Percentiles rank a stretch among this genome's conserved stretches.
phyloP scores from a whole-genome alignment of 2,888 invertebrate genomes.

The Harpalus rufipes region DNA sequence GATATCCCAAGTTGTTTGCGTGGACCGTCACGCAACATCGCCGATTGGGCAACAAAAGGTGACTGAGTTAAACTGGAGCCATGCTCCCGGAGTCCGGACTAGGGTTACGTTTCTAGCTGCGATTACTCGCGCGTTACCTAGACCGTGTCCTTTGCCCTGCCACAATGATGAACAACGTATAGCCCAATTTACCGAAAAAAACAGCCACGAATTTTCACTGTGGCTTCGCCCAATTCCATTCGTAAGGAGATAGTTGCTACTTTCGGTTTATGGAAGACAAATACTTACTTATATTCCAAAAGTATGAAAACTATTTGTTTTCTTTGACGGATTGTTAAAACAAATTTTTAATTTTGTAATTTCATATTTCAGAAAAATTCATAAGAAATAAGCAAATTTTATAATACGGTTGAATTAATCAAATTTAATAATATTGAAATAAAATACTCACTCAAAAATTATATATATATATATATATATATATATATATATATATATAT shows the following conservation, averaged over 20 bases:
- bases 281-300: too few species aligned
- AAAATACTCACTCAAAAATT: too few species aligned
- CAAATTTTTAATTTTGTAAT: too few species aligned
- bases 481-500: too few species aligned
- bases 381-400: too few species aligned
- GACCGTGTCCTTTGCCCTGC: constrained; percentile 6
- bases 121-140: constrained; percentile 46
- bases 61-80: constrained; percentile 19
- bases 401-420: too few species aligned
- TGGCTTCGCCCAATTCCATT: background rate
- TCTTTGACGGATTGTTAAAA: too few species aligned
- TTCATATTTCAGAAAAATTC: too few species aligned
- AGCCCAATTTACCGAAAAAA: background rate
- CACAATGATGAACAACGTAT: background rate
- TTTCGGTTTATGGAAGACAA: background rate
- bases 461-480: too few species aligned
- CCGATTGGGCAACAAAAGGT: constrained; percentile 27
- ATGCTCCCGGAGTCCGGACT: background rate
- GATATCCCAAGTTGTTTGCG: constrained; percentile 48
- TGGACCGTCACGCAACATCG: constrained; percentile 47
- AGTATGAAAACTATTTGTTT: too few species aligned
- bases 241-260: background rate
- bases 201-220: background rate
- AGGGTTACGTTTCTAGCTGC: constrained; percentile 25
- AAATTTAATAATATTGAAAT: too few species aligned